Percentiles rank a stretch among this genome's conserved stretches.
Conservation (phyloP, 2,113 vertebrate species). For the Chaetorhynchus papuensis region DNA sequence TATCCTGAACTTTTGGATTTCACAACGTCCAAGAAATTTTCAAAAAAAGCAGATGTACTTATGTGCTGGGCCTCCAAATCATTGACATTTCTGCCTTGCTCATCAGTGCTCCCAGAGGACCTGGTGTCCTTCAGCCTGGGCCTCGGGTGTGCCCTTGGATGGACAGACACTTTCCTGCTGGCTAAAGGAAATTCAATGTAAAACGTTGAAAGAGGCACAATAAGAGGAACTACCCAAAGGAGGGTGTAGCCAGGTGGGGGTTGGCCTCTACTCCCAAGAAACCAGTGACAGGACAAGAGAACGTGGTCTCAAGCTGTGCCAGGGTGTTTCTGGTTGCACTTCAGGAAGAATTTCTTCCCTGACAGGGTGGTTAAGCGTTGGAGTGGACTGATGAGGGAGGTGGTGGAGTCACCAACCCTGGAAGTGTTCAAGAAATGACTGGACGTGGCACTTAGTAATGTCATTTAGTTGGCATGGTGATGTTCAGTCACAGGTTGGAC, state of each 20-base stretch:
- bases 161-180: background rate
- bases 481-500: background rate
- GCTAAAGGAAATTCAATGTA: background rate
- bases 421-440: rapidly evolving
- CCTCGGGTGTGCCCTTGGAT: rapidly evolving
- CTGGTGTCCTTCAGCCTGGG: background rate
- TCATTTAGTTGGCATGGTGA: background rate
- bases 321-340: background rate
- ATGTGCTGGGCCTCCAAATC: background rate
- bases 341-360: background rate
- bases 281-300: background rate
- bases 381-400: background rate
- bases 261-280: background rate
- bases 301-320: background rate
- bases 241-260: background rate
- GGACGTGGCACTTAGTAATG: rapidly evolving
- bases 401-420: background rate
- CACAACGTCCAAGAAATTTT: background rate
- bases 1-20: background rate
- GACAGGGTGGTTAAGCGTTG: background rate
- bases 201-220: background rate
- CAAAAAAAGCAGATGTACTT: background rate
- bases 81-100: background rate
- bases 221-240: background rate
- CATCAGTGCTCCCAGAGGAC: background rate